These are phyloP conservation scores for Catagonus wagneri DNA, from an alignment of 2,113 vertebrate genomes.

Conservation along the genomic window DNA sequence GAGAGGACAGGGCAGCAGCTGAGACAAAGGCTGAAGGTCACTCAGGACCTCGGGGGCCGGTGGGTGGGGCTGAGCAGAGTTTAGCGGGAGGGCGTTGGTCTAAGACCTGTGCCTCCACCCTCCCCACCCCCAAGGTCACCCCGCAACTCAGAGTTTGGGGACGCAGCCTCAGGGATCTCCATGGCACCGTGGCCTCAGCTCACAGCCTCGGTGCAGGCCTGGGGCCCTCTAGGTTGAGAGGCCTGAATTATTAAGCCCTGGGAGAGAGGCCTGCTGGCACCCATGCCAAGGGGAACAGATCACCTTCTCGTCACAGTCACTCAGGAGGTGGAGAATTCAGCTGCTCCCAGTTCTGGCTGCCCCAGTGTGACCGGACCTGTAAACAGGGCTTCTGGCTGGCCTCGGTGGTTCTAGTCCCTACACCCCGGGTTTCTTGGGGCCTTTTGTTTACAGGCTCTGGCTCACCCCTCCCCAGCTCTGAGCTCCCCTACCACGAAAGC, in stretches of 20 bases:
- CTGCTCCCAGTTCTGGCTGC: neutral
- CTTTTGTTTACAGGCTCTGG: neutral
- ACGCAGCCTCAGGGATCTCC: neutral
- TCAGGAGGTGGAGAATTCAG: neutral
- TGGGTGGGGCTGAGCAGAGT: neutral
- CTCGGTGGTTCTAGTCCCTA: neutral
- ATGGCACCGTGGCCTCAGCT: neutral
- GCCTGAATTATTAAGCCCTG: slow-evolving; percentile 71
- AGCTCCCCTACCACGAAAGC: neutral
- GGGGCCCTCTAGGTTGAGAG: neutral
- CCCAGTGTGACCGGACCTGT: neutral
- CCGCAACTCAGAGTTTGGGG: neutral
- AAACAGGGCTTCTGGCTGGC: neutral
- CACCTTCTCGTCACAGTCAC: neutral
- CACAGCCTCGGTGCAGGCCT: neutral
- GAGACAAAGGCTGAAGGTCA: neutral
- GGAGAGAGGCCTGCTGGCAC: neutral
- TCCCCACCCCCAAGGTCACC: accelerated
- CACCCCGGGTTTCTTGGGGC: neutral
- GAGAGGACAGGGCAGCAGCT: too few species aligned
- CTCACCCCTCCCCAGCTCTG: neutral
- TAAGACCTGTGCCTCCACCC: neutral
- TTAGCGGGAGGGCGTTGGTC: too few species aligned
- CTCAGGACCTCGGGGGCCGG: neutral
- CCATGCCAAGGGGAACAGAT: neutral